Percentiles rank a stretch among this genome's conserved stretches.
Evolutionary conservation across 2,113 vertebrate species (phyloP).

Genomic region (Rhadina sibilatrix): DNA sequence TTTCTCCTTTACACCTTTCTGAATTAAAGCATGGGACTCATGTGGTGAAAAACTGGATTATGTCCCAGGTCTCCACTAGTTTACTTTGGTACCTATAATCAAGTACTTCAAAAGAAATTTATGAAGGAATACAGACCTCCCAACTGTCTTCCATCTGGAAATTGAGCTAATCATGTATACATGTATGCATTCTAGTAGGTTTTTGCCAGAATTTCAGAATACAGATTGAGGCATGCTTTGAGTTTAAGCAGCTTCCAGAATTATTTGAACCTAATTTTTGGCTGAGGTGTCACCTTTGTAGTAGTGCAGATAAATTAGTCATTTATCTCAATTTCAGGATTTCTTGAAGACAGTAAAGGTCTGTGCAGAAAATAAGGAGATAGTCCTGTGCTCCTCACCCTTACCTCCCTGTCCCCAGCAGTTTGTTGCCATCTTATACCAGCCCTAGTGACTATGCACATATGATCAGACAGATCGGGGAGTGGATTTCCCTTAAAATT

Average conservation of each 20-base stretch:
- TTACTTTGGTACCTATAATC: neutral
- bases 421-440: neutral
- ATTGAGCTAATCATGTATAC: neutral
- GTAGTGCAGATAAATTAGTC: neutral
- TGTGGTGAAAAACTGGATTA: neutral
- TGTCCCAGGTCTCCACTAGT: neutral
- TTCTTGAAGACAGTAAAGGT: neutral
- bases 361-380: neutral
- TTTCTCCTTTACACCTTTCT: neutral
- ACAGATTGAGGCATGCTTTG: neutral
- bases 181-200: fast-evolving
- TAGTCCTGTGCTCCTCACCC: neutral
- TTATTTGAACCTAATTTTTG: neutral
- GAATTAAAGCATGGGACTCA: neutral
- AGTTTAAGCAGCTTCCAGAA: neutral
- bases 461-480: neutral
- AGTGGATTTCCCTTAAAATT: neutral
- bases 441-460: neutral
- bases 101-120: neutral
- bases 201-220: neutral
- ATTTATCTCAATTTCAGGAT: neutral
- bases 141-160: neutral
- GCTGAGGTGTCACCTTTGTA: neutral
- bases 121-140: neutral
- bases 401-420: neutral